Evolutionary conservation across 30 jellyfish, hydroid and myxozoan species (phyloP), one percentile per base, ranked within the genome.

Genomic region (Phacellophora camtschatica): DNA sequence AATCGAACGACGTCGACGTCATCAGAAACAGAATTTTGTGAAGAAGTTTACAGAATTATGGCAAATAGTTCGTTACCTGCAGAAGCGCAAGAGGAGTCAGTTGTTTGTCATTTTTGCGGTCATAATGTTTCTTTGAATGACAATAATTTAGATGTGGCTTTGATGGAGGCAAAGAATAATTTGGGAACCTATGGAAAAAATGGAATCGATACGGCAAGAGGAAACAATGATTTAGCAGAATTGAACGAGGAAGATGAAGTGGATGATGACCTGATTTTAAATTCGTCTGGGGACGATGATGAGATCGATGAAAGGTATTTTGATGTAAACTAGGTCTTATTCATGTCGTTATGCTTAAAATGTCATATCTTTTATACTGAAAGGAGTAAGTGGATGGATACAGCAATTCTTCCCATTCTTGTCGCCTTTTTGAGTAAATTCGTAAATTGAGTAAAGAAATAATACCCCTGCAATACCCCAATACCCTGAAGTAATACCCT

Each of bases 31-130:
- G 95, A 84, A 35, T 59, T 70, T 39, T 84, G 95, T 36, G 81
- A 75, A 20, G 95, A 84, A 49, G 95, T 84, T 30, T 71, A 61
- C 62, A 71, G 63, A 12, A 59, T 84, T 4, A 84, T 84, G 95
- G 83, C 84, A 7, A 61, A 84, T 55, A 82, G 86, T 25, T 29
- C 50, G 0, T 45, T 46, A 19, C 36, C 51, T 22, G 48, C 70
- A 20, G 61, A 51, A 23, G 71, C 10, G 42, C 71, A 49, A 41
- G 88, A 92, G 35, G 42, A 81, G 45, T 74, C 95, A 29, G 89
- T 82, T 19, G 51, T 92, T 20, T 90, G 98, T 58, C 81, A 83
- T 70, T 84, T 83, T 53, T 90, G 98, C 27, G 98, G 98, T 24
- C 76, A 90, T 36, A 90, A 90, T 37, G 96, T 88, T 29, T 95